Percentiles rank a stretch among this genome's conserved stretches.
phyloP scores from a whole-genome alignment of 2,113 vertebrate genomes.

The Nycticebus coucang region DNA sequence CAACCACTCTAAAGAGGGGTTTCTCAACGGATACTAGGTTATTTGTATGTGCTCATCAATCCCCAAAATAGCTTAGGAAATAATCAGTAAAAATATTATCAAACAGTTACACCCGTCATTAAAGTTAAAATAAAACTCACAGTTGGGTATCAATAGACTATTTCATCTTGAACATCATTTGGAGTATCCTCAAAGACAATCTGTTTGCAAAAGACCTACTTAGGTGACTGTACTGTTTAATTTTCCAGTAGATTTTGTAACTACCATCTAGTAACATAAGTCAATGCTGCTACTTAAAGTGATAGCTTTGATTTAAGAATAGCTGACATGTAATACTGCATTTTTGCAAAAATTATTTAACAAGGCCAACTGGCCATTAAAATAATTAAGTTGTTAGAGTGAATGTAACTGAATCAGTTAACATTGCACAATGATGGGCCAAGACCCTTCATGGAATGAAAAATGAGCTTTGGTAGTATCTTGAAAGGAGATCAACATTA shows the following conservation, averaged over 20 bases:
- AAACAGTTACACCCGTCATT: not conserved
- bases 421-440: not conserved
- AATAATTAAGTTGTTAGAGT: not conserved
- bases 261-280: not conserved
- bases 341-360: constrained; percentile 1
- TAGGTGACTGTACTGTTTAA: not conserved
- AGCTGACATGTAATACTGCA: not conserved
- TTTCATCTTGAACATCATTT: not conserved
- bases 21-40: not conserved
- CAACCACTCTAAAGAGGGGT: not conserved
- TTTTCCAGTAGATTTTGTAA: not conserved
- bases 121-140: not conserved
- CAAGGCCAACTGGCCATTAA: not conserved
- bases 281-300: not conserved
- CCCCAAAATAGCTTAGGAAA: not conserved
- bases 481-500: not conserved
- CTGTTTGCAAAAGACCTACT: not conserved
- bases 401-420: not conserved
- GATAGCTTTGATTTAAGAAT: not conserved
- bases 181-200: not conserved
- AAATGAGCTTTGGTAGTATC: not conserved
- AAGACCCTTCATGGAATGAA: not conserved
- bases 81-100: not conserved
- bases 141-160: not conserved
- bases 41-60: not conserved